Conservation (phyloP, 1,140 invertebrate species). For the Pogonus chalceus region DNA sequence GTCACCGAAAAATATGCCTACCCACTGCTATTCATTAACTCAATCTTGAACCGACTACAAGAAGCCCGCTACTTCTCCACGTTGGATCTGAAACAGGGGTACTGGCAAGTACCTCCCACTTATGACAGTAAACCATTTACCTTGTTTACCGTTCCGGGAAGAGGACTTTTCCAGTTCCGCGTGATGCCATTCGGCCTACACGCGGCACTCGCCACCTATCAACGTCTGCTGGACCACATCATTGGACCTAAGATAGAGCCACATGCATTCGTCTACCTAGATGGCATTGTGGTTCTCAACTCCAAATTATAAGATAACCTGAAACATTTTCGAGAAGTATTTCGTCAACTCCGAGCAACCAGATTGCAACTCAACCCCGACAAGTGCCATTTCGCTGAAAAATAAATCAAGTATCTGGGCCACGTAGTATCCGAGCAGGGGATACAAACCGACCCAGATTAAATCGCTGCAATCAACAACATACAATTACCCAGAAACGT, state of each 20-base stretch:
- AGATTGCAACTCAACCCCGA: conserved; percentile 18
- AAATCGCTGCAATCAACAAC: conserved; percentile 13
- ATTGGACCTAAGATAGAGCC: conserved; percentile 10
- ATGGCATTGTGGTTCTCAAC: conserved; percentile 19
- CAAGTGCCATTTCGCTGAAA: conserved; percentile 19
- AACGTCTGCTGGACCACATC: conserved; percentile 22
- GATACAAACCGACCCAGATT: neutral
- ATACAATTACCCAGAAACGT: no score
- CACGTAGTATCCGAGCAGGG: conserved; percentile 7
- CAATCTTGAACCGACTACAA: no score
- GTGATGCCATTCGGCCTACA: conserved; percentile 32
- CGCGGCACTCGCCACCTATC: conserved; percentile 24
- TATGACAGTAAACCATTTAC: conserved; percentile 5
- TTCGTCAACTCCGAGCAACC: conserved; percentile 14
- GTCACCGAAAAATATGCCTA: no score
- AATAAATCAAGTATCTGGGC: conserved; percentile 22
- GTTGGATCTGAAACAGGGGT: no score
- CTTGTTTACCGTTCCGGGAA: conserved; percentile 18
- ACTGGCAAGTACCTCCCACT: no score
- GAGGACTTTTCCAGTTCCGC: conserved; percentile 27
- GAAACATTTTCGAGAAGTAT: conserved; percentile 11
- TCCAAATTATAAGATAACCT: conserved; percentile 20
- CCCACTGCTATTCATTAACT: no score
- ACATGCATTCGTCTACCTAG: conserved; percentile 16
- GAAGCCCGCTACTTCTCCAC: no score